A percentile compares a stretch with the other conserved stretches of the same genome.
Evolutionary conservation across 2,797 vertebrate species (phyloP).

Genomic region (Falco columbarius): DNA sequence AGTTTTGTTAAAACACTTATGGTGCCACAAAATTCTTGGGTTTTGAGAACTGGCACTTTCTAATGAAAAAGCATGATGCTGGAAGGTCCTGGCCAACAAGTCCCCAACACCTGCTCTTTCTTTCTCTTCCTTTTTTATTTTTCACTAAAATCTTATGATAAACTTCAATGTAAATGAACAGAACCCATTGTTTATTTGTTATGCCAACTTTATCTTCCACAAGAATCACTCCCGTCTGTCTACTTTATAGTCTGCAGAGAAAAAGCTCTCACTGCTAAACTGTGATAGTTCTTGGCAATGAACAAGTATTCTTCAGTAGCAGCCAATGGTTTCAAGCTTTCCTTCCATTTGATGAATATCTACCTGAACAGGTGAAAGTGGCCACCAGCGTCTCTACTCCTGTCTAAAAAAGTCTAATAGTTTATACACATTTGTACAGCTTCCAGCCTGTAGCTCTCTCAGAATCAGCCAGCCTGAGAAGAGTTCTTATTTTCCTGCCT

Average conservation of each 20-base stretch:
- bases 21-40: background rate
- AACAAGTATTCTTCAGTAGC: background rate
- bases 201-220: background rate
- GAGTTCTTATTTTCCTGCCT: background rate
- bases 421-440: background rate
- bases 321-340: background rate
- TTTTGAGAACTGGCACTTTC: background rate
- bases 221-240: background rate
- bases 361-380: background rate
- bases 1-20: background rate
- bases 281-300: background rate
- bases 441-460: background rate
- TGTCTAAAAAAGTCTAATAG: background rate
- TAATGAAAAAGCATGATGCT: background rate
- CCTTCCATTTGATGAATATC: background rate
- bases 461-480: background rate
- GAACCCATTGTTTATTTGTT: background rate
- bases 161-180: background rate
- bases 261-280: background rate
- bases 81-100: background rate
- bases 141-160: background rate
- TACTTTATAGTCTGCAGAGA: background rate
- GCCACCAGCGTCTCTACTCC: background rate
- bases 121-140: background rate
- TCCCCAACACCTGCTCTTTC: rapidly evolving